These are phyloP conservation scores for Idris sp. DNA, from an alignment of 1,140 invertebrate genomes.

Conservation along the genomic window DNA sequence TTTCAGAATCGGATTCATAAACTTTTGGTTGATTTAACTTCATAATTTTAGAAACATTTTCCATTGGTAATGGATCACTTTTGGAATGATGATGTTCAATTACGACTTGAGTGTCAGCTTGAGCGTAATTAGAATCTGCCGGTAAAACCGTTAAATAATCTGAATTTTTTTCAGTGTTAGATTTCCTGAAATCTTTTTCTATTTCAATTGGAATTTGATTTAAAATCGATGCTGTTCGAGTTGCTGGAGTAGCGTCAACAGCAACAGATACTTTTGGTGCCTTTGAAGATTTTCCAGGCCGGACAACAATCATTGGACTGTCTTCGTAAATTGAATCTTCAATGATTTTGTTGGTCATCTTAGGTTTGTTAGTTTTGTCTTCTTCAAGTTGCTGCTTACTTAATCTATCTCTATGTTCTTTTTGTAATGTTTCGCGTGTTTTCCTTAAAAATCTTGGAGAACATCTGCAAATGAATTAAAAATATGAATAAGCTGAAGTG, in stretches of 20 bases:
- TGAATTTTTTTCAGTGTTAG: conserved; percentile 3
- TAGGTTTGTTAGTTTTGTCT: conserved; percentile 68
- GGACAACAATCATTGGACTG: conserved; percentile 76
- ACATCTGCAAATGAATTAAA: conserved; percentile 74
- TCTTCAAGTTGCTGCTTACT: conserved; percentile 76
- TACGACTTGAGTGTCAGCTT: conserved; percentile 68
- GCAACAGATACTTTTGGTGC: conserved; percentile 85
- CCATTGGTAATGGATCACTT: conserved; percentile 81
- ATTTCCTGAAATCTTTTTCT: conserved; percentile 62
- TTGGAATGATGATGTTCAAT: conserved; percentile 85
- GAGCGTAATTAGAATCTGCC: conserved; percentile 31
- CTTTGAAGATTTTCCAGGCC: conserved; percentile 77
- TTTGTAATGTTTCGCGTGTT: conserved; percentile 73
- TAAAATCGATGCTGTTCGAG: conserved; percentile 84
- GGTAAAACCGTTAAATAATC: conserved; percentile 34
- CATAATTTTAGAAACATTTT: conserved; percentile 62
- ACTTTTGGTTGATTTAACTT: conserved; percentile 66
- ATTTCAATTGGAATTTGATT: conserved; percentile 87
- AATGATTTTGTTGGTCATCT: conserved; percentile 67
- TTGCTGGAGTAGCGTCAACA: conserved; percentile 85
- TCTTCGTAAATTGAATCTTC: conserved; percentile 74
- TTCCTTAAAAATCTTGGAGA: conserved; percentile 82
- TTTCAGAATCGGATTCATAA: conserved; percentile 74
- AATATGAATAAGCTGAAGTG: no score
- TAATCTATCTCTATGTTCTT: conserved; percentile 76